Evolutionary conservation across 2,888 invertebrate species (phyloP), one percentile per base, ranked within the genome.

Genomic region (Ligdia adustata): DNA sequence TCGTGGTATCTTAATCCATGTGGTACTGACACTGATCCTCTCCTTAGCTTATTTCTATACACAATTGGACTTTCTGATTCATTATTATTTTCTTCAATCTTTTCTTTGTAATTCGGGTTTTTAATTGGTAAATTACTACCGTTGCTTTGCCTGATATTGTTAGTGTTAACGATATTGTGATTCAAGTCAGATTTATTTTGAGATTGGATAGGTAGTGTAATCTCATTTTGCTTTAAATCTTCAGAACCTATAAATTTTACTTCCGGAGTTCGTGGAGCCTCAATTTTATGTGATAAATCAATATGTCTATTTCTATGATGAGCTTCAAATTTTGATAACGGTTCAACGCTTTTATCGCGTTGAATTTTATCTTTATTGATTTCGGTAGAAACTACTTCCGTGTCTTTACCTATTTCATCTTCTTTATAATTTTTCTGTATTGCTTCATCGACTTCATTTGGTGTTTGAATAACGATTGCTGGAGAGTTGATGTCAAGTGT

Each of bases 1-100:
- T 92, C 91, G 71, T 43, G 48, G 9, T 93, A 81, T 64, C 93
- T 91, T 32, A 94, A 82, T 50, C 81, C 83, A 54, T 89, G 82
- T 1, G 94, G 95, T 67, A 94, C 83, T 0, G 95, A 94, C 33
- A 93, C 91, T 1, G 94, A 93, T 45, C 92, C 92, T 50, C 92
- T 91, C 31, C 93, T 88, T 24, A 91, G 41, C 20, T 64, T 50
- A 18, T 64, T 66, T 14, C 78, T 76, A 16, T 69, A 68, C 4
- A 66, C 56, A 1, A 79, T 54, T 3, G 72, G 69, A 54, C 66
- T 72, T 0, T 71, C 72, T 7, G 52, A 53, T 31, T 56, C 49
- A n/a, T 41, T 51, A 11, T 24, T 28, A 6, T 39, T 51, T 24
- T 37, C 35, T n/a, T 20, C 42, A 29, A 2, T 12, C 9, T 26